These are phyloP conservation scores for Cerastis rubricosa DNA, from an alignment of 2,888 invertebrate species.

Conservation along the genomic window DNA sequence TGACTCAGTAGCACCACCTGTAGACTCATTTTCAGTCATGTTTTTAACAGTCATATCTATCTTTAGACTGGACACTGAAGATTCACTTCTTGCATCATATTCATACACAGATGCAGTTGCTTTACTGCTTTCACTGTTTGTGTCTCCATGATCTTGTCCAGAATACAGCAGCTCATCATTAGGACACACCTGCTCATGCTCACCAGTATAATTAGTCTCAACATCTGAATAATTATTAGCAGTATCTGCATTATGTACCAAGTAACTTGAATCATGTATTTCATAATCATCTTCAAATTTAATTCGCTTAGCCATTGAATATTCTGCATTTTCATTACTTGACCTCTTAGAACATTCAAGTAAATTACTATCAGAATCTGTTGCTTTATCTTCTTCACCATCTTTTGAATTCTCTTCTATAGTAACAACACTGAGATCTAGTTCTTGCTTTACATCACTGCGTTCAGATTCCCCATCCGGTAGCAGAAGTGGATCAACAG, in stretches of 20 bases:
- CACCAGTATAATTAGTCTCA: constrained; percentile 79
- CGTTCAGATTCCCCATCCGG: constrained; percentile 83
- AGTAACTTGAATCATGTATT: constrained; percentile 74
- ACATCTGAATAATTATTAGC: constrained; percentile 79
- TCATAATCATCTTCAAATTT: constrained; percentile 83
- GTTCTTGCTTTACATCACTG: constrained; percentile 82
- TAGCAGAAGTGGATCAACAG: constrained; percentile 86
- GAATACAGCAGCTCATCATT: constrained; percentile 79
- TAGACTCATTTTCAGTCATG: constrained; percentile 73
- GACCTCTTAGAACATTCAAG: constrained; percentile 83
- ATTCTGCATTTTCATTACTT: constrained; percentile 81
- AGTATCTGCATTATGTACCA: constrained; percentile 60
- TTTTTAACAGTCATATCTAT: constrained; percentile 82
- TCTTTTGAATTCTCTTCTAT: constrained; percentile 85
- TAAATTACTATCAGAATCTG: constrained; percentile 76
- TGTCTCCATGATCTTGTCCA: constrained; percentile 81
- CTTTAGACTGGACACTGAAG: constrained; percentile 83
- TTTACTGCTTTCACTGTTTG: constrained; percentile 86
- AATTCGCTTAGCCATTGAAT: constrained; percentile 80
- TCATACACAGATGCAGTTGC: constrained; percentile 83
- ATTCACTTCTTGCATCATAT: constrained; percentile 86
- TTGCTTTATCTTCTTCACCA: constrained; percentile 79
- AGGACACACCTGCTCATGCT: constrained; percentile 81
- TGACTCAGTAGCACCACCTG: constrained; percentile 59
- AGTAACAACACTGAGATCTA: constrained; percentile 84